Conservation (phyloP, 2,113 vertebrate genomes). For the Etheostoma spectabile region DNA sequence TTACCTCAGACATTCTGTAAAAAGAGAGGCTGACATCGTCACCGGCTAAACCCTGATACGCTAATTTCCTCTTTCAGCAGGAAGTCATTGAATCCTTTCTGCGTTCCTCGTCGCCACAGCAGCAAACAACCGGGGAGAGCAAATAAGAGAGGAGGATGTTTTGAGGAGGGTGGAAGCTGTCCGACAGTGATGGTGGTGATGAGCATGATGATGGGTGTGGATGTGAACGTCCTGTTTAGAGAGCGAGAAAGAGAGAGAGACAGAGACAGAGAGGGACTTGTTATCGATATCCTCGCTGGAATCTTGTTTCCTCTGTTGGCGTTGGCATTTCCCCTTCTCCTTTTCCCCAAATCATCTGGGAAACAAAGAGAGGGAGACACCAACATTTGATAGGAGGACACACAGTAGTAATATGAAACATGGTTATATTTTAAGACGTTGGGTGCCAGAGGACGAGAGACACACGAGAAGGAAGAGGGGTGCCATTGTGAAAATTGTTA, state of each 20-base stretch:
- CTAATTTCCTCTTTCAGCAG: conserved; percentile 20
- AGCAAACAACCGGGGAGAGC: neutral
- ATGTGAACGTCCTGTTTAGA: conserved; percentile 67
- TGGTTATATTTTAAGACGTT: neutral
- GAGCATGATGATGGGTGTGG: conserved; percentile 52
- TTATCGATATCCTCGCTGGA: conserved; percentile 45
- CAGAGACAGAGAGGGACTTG: neutral
- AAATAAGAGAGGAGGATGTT: conserved; percentile 9
- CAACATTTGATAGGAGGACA: neutral
- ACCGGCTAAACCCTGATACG: neutral
- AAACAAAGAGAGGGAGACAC: neutral
- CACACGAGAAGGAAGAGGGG: too few relatives aligned
- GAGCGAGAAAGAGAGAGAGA: neutral
- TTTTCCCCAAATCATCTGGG: conserved; percentile 5
- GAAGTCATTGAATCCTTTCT: conserved; percentile 6
- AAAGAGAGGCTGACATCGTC: neutral
- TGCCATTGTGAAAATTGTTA: neutral
- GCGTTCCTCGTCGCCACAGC: neutral
- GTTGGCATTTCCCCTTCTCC: conserved; percentile 68
- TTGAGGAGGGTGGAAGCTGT: conserved; percentile 10
- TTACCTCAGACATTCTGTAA: neutral
- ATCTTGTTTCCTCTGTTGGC: conserved; percentile 53
- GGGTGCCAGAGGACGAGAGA: neutral
- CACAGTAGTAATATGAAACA: too few relatives aligned
- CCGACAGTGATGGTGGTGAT: conserved; percentile 4